Percentiles rank a stretch among this genome's conserved stretches.
phyloP scores from a whole-genome alignment of 2,888 invertebrate species.

The Synanthedon vespiformis region DNA sequence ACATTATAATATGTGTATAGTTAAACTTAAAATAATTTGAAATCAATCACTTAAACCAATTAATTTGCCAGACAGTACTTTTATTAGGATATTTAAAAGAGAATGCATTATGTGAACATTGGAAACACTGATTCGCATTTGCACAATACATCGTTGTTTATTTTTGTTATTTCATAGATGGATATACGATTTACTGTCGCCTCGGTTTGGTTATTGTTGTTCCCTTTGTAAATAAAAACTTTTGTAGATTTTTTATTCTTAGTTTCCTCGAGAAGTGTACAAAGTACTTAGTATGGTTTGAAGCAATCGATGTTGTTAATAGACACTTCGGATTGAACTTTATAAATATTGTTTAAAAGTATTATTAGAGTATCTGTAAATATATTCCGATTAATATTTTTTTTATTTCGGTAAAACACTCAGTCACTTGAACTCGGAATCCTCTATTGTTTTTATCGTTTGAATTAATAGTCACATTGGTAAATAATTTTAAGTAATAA shows the following conservation, averaged over 20 bases:
- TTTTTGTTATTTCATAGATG: constrained; percentile 35
- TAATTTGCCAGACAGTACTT: constrained; percentile 34
- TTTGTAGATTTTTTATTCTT: constrained; percentile 67
- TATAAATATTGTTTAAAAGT: constrained; percentile 69
- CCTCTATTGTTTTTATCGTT: constrained; percentile 14
- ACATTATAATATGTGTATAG: too few species aligned
- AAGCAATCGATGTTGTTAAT: constrained; percentile 39
- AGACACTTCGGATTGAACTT: constrained; percentile 36
- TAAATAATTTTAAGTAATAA: constrained; percentile 10
- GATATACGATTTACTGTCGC: constrained; percentile 29
- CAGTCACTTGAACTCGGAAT: constrained; percentile 15
- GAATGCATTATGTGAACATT: constrained; percentile 17
- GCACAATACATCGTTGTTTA: constrained; percentile 16
- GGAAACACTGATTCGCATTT: constrained; percentile 4
- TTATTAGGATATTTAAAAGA: constrained; percentile 4
- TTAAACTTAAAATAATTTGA: constrained; percentile 1
- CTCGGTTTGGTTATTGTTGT: constrained; percentile 56
- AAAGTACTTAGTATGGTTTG: constrained; percentile 53
- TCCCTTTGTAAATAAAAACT: constrained; percentile 62
- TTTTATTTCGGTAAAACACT: constrained; percentile 13
- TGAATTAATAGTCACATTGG: constrained; percentile 17
- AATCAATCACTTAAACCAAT: constrained; percentile 28
- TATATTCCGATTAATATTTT: constrained; percentile 48
- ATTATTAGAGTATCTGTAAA: constrained; percentile 67
- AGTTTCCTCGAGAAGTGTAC: constrained; percentile 58